Percentiles rank a stretch among this genome's conserved stretches.
Evolutionary conservation across 2,888 invertebrate genomes (phyloP).

Genomic region (Nymphalis polychloros): DNA sequence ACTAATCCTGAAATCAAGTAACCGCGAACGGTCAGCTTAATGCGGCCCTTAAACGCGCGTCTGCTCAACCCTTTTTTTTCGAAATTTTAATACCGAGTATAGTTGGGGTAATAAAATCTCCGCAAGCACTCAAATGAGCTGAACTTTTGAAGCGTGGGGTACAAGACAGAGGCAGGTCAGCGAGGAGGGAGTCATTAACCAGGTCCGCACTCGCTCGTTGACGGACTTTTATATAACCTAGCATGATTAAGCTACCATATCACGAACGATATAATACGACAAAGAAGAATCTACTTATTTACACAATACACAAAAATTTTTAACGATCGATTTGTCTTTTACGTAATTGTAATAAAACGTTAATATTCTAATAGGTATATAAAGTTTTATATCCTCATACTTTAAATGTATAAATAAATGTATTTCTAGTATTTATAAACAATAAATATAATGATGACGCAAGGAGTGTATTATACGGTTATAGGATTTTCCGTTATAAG

Average conservation of each 20-base stretch:
- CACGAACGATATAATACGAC: no score
- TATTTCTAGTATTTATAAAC: neutral
- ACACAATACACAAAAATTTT: no score
- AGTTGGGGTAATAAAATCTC: constrained; percentile 82
- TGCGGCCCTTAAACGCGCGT: constrained; percentile 69
- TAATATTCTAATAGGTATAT: neutral
- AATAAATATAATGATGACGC: neutral
- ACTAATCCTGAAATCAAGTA: constrained; percentile 72
- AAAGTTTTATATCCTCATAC: no score
- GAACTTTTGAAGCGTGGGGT: constrained; percentile 80
- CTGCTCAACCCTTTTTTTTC: constrained; percentile 70
- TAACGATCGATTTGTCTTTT: no score
- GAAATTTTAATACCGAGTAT: constrained; percentile 73
- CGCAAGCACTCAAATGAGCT: constrained; percentile 80
- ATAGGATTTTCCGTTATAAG: constrained; percentile 46
- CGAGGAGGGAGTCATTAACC: constrained; percentile 69
- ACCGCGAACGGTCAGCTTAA: constrained; percentile 73
- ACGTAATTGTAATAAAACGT: no score
- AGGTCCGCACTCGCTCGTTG: constrained; percentile 55
- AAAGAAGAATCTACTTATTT: no score
- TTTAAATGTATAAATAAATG: neutral
- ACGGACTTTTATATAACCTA: constrained; percentile 12
- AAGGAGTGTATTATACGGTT: constrained; percentile 14
- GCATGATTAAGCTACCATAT: neutral
- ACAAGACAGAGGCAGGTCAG: constrained; percentile 80